Evolutionary conservation across 2,888 invertebrate species (phyloP).

Genomic region (Cheiracanthium punctorium): DNA sequence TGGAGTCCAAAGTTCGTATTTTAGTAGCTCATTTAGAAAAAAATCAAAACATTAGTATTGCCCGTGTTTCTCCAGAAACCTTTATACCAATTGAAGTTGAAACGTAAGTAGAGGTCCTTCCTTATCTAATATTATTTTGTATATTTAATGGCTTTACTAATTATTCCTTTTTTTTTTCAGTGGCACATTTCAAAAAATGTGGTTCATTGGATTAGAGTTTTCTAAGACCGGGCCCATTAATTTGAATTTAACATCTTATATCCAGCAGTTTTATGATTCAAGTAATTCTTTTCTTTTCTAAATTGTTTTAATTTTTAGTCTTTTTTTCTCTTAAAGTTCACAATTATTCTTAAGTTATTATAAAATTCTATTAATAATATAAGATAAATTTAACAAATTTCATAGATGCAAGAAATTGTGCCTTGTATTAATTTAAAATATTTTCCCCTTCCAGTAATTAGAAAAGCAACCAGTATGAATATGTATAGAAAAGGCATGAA

Average conservation of each 20-base stretch:
- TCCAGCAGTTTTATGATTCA: slow-evolving; percentile 91
- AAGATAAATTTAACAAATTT: too few species aligned
- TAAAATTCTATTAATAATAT: too few species aligned
- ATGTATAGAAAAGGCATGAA: slow-evolving; percentile 68
- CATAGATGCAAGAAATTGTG: too few species aligned
- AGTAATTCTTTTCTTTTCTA: slow-evolving; percentile 80
- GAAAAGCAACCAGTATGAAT: slow-evolving; percentile 53
- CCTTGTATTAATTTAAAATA: not conserved
- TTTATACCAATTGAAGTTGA: slow-evolving; percentile 79
- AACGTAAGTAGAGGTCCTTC: slow-evolving; percentile 41
- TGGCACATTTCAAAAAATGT: slow-evolving; percentile 87
- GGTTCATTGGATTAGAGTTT: slow-evolving; percentile 98
- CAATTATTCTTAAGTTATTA: too few species aligned
- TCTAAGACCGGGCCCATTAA: slow-evolving; percentile 91
- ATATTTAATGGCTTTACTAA: not conserved
- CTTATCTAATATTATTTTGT: not conserved
- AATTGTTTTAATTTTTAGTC: too few species aligned
- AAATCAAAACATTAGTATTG: slow-evolving; percentile 91
- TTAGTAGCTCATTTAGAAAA: slow-evolving; percentile 93
- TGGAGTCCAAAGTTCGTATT: slow-evolving; percentile 96
- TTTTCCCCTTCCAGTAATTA: slow-evolving; percentile 53
- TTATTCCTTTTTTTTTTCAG: slow-evolving; percentile 72
- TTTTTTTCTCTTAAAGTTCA: too few species aligned
- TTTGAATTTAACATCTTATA: slow-evolving; percentile 94
- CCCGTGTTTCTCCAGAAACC: slow-evolving; percentile 96